Evolutionary conservation across 2,888 invertebrate genomes (phyloP), one percentile per base, ranked within the genome.

Genomic region (Limnephilus auricula): DNA sequence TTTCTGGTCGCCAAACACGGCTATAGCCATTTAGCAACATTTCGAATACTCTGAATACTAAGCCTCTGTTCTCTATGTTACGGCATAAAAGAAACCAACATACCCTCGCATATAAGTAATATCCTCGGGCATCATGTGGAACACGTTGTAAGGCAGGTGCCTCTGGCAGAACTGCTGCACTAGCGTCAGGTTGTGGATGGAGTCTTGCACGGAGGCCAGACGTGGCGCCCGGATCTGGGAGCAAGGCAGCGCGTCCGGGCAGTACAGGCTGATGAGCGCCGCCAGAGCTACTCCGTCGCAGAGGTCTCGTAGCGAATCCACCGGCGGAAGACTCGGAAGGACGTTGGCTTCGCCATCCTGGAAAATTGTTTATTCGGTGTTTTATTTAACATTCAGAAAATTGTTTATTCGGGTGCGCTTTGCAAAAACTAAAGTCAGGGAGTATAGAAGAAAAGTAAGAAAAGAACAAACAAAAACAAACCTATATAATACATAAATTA

Each of bases 101-200:
- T 94, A 98, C 98, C 98, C 98, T 95, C 98, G 97, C 97, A 99
- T 98, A 94, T 99, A 99, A 79, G 99, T 98, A 93, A 99, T 97
- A 95, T 99, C 99, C 95, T 99, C 99, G n/a, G 98, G 98, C 95
- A 98, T 97, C 97, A 99, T 98, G 95, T 99, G 99, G 96, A 99
- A 99, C 94, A 98, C 98, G 94, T 98, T 97, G 94, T 98, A 97
- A 94, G 99, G 98, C 95, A 99, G 96, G 95, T 98, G 97, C 94
- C 97, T 97, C 94, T 97, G 96, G 94, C 99, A 99, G 96, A 99
- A 99, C 94, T 98, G 97, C 95, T 98, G 97, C 93, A 99, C 98
- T 94, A 99, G 96, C 95, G 98, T 97, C 90, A 99, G 97, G 96
- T 99, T 99, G 95, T 99, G 98, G 94, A 99, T 96, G 93, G 98